phyloP scores from a whole-genome alignment of 2,797 vertebrate species.

The Pteropus rufus region DNA sequence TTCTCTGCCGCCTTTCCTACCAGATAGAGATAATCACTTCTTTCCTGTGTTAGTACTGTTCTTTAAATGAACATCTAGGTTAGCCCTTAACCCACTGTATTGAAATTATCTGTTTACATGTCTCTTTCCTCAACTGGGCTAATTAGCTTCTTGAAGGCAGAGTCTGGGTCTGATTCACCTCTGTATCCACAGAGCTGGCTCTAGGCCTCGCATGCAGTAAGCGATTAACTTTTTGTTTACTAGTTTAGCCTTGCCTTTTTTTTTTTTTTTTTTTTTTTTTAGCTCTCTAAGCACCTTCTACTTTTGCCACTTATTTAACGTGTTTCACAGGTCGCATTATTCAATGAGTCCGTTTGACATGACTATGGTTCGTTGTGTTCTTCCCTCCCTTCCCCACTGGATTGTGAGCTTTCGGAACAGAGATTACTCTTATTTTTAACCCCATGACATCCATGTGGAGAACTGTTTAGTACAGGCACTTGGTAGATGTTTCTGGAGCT shows the following conservation, averaged over 20 bases:
- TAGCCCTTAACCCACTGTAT: not conserved
- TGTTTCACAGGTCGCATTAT: not conserved
- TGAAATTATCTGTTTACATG: not conserved
- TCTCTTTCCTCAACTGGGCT: not conserved
- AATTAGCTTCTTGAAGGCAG: constrained; percentile 12
- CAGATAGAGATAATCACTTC: not conserved
- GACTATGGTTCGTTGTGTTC: not conserved
- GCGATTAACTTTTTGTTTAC: not conserved
- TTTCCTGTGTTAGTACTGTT: not conserved
- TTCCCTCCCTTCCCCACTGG: not conserved
- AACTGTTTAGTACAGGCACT: not conserved
- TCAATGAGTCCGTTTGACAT: not conserved
- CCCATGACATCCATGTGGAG: not conserved
- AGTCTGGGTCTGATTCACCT: not conserved
- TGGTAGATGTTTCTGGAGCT: not conserved
- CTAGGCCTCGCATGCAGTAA: not conserved
- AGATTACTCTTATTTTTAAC: not conserved
- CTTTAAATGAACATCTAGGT: not conserved
- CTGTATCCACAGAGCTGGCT: not conserved
- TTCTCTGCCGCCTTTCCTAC: not conserved
- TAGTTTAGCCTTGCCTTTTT: not conserved
- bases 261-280: not conserved
- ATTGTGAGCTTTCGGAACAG: not conserved
- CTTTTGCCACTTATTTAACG: not conserved
- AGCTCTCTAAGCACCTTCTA: not conserved